Evolutionary conservation across 2,797 vertebrate species (phyloP).

Genomic region (Delichon dasypus): DNA sequence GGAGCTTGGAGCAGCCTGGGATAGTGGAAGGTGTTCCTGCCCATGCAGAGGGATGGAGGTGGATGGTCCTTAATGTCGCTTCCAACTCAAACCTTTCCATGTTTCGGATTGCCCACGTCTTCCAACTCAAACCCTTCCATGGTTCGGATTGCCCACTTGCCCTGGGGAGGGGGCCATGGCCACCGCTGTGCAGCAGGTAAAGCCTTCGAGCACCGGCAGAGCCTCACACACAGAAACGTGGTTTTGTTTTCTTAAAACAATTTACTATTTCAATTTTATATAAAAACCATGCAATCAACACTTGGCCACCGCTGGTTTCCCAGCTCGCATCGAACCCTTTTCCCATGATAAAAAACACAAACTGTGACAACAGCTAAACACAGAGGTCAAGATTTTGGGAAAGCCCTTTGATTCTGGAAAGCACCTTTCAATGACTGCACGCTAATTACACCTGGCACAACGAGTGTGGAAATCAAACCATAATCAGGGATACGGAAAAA

Average conservation of each 20-base stretch:
- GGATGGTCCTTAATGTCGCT: not conserved
- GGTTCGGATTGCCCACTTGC: not conserved
- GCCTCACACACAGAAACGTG: rapidly evolving
- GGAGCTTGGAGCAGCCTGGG: not conserved
- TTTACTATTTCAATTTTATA: slow-evolving; percentile 45
- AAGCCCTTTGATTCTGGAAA: not conserved
- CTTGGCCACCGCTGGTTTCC: not conserved
- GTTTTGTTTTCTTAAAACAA: slow-evolving; percentile 33
- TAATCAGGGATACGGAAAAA: not conserved
- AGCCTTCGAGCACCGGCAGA: rapidly evolving
- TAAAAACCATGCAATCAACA: slow-evolving; percentile 21
- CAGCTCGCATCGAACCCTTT: not conserved
- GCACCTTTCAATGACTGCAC: not conserved
- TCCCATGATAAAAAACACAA: slow-evolving; percentile 8
- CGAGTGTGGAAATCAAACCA: not conserved
- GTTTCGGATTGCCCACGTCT: not conserved
- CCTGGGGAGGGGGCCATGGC: not conserved
- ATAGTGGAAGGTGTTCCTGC: rapidly evolving
- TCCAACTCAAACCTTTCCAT: too few species aligned
- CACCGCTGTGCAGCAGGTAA: rapidly evolving
- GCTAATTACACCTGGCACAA: not conserved
- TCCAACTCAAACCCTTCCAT: too few species aligned
- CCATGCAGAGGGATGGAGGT: rapidly evolving
- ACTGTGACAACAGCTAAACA: not conserved
- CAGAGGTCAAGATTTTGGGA: not conserved